Evolutionary conservation across 2,797 vertebrate genomes (phyloP).

Genomic region (Cuculus canorus): DNA sequence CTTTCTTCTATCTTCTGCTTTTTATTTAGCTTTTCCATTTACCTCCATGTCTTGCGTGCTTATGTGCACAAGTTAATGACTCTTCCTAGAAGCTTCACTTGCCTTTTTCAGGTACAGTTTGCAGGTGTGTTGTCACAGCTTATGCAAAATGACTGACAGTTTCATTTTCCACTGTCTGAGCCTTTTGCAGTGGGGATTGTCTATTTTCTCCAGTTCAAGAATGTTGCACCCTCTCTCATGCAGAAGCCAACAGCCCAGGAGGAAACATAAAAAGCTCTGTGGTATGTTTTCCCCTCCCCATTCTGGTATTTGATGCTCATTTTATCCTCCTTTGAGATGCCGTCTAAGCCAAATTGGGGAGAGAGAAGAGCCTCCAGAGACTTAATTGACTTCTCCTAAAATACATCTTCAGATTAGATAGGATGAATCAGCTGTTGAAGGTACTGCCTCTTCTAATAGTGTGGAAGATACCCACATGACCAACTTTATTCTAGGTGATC

Average conservation of each 20-base stretch:
- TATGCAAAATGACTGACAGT: not conserved
- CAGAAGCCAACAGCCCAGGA: not conserved
- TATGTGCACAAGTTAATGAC: not conserved
- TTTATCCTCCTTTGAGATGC: not conserved
- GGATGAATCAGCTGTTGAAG: not conserved
- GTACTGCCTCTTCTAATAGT: not conserved
- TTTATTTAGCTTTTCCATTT: not conserved
- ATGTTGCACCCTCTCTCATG: not conserved
- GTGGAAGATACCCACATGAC: not conserved
- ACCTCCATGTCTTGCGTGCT: not conserved
- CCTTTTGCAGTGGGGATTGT: not conserved
- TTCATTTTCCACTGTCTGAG: not conserved
- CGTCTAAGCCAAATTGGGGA: not conserved
- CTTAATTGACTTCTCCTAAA: not conserved
- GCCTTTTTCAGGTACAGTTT: not conserved
- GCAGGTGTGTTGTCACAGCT: not conserved
- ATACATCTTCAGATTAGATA: not conserved
- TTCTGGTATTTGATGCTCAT: not conserved
- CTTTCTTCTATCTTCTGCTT: not conserved
- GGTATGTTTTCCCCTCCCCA: not conserved
- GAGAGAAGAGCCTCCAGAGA: not conserved
- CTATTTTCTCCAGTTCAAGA: not conserved
- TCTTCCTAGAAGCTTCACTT: not conserved
- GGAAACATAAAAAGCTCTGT: not conserved
- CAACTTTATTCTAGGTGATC: not conserved